A percentile compares a stretch with the other conserved stretches of the same genome.
Evolutionary conservation across 2,888 invertebrate genomes (phyloP).

Genomic region (Eupsilia transversa): DNA sequence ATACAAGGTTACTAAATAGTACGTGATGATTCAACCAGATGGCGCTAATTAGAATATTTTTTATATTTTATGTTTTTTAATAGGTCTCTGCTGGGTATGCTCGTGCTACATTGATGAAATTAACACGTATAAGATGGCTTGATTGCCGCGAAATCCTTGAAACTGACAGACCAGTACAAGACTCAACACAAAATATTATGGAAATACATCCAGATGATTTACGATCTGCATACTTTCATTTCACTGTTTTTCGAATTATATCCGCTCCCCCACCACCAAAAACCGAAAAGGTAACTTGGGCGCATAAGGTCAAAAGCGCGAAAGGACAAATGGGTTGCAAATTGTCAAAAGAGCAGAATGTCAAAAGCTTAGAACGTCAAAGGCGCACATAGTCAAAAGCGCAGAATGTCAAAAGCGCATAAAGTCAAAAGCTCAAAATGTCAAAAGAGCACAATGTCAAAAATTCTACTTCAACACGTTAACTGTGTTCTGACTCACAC

Average conservation of each 20-base stretch:
- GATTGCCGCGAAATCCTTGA: slow-evolving; percentile 86
- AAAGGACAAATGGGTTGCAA: too few species aligned
- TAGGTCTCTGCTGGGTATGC: slow-evolving; percentile 88
- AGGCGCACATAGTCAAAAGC: too few species aligned
- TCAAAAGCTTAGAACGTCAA: too few species aligned
- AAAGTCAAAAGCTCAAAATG: too few species aligned
- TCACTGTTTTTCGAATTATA: slow-evolving; percentile 88
- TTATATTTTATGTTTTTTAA: not conserved
- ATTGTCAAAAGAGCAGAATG: too few species aligned
- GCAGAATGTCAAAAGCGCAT: too few species aligned
- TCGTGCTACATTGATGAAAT: slow-evolving; percentile 77
- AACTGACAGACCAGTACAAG: slow-evolving; percentile 74
- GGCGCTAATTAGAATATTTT: slow-evolving; percentile 65
- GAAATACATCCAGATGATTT: slow-evolving; percentile 83
- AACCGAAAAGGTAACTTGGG: slow-evolving; percentile 83
- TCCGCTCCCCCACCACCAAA: slow-evolving; percentile 89
- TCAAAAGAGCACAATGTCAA: too few species aligned
- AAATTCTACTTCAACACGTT: too few species aligned
- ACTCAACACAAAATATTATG: slow-evolving; percentile 66
- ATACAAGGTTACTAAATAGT: slow-evolving; percentile 28
- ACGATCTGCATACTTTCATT: slow-evolving; percentile 83
- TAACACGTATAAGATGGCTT: slow-evolving; percentile 87
- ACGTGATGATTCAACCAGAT: slow-evolving; percentile 66
- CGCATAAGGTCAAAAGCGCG: too few species aligned
- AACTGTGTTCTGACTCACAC: too few species aligned